Evolutionary conservation across 64 coral and sea anemone species (phyloP).

Genomic region (Astreopora myriophthalma): DNA sequence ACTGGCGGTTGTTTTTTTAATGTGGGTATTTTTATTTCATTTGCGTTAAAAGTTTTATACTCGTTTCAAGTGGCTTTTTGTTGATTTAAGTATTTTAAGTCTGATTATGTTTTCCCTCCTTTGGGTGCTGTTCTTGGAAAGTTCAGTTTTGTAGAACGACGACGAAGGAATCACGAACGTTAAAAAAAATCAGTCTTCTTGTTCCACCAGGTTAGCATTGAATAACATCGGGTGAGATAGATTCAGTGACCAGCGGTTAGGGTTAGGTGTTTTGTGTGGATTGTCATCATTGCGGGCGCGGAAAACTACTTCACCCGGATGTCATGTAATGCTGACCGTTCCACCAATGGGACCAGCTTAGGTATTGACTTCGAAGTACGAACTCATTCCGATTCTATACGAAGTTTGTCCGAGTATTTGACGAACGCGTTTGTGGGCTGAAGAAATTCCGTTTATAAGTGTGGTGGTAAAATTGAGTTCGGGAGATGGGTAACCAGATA

Average conservation of each 20-base stretch:
- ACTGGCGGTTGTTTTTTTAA: neutral
- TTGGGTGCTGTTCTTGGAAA: neutral
- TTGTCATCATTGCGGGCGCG: too few species aligned
- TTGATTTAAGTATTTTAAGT: neutral
- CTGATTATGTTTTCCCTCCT: neutral
- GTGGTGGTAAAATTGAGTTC: neutral
- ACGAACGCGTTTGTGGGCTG: too few species aligned
- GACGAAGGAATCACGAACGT: neutral
- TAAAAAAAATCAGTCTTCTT: too few species aligned
- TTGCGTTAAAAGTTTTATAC: neutral
- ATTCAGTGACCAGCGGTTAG: too few species aligned
- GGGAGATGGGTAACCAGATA: neutral
- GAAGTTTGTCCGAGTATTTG: neutral
- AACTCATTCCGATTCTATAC: neutral
- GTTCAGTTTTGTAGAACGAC: neutral
- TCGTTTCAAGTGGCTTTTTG: neutral
- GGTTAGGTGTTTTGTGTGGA: too few species aligned
- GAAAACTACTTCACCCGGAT: too few species aligned
- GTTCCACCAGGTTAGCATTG: too few species aligned
- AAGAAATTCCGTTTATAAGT: neutral
- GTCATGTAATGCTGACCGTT: too few species aligned
- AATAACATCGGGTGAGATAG: too few species aligned
- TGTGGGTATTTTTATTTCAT: conserved; percentile 19
- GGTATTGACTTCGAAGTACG: too few species aligned
- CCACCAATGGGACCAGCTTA: too few species aligned